Percentiles rank a stretch among this genome's conserved stretches.
phyloP scores from a whole-genome alignment of 2,888 invertebrate genomes.

The Cancer borealis region DNA sequence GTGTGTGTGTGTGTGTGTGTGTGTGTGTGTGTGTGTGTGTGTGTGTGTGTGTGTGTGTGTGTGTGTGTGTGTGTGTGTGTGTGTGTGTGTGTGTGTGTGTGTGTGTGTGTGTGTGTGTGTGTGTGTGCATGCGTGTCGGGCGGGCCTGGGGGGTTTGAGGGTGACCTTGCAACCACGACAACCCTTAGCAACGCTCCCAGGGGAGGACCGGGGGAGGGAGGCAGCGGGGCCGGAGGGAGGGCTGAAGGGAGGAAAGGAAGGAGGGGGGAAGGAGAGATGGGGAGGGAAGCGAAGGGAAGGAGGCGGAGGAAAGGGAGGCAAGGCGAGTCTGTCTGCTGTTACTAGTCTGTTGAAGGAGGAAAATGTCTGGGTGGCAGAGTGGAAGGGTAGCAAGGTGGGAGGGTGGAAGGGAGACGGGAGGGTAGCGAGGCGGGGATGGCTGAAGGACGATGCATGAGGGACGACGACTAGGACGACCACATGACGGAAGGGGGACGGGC shows the following conservation, averaged over 20 bases:
- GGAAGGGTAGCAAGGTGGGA: not conserved
- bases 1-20: not conserved
- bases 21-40: not conserved
- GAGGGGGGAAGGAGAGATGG: not conserved
- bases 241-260: not conserved
- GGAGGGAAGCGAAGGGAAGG: not conserved
- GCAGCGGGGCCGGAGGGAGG: not conserved
- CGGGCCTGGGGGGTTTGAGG: conserved; percentile 16
- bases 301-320: not conserved
- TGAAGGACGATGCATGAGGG: not conserved
- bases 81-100: conserved; percentile 39
- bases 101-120: conserved; percentile 44
- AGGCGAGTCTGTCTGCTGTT: conserved; percentile 6
- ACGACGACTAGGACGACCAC: not conserved
- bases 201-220: not conserved
- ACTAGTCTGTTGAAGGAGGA: conserved; percentile 26
- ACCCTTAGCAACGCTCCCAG: not conserved
- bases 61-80: conserved; percentile 41
- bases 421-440: not conserved
- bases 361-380: not conserved
- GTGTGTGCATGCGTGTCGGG: conserved; percentile 45
- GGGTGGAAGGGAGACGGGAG: not conserved
- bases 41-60: conserved; percentile 28
- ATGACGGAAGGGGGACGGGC: not conserved
- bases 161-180: not conserved